Evolutionary conservation across 2,888 invertebrate genomes (phyloP), one percentile per base, ranked within the genome.

Genomic region (Pedicia rivosa): DNA sequence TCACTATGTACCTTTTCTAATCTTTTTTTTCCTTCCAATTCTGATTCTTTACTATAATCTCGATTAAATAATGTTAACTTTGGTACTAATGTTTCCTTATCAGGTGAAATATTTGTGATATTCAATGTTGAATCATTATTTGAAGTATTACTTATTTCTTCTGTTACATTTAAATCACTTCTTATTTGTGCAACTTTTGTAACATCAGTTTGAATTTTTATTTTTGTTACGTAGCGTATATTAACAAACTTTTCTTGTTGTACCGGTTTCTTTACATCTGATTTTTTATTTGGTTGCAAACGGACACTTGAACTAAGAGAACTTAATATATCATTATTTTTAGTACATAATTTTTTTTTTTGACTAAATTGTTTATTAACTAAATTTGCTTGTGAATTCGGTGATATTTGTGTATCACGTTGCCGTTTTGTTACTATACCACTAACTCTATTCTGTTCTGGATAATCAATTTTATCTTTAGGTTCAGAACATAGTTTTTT

Each of bases 11-110:
- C n/a, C n/a, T n/a, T n/a, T n/a, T n/a, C n/a, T n/a, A n/a, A n/a
- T n/a, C n/a, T n/a, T n/a, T n/a, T n/a, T n/a, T n/a, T n/a, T n/a
- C n/a, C n/a, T n/a, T n/a, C n/a, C n/a, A n/a, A n/a, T n/a, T n/a
- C n/a, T n/a, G n/a, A n/a, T n/a, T n/a, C 8, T 15, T 8, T 9
- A 10, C 48, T 48, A 19, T 49, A 51, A 7, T 50, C 41, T 39
- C 49, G 51, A 42, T 60, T 59, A 17, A 60, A 60, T 9, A 60
- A 44, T 1, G 57, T 60, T 9, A 60, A 37, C 43, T 55, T 59
- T 3, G 54, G 53, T 26, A 53, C 55, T 22, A 13, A 19, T 5
- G 16, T 22, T 22, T 16, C 24, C 8, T n/a, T n/a, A n/a, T n/a
- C n/a, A n/a, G n/a, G n/a, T n/a, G n/a, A n/a, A n/a, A n/a, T n/a